Base-by-base conservation (phyloP, 2,113 vertebrate species). In the Scomber japonicus region DNA sequence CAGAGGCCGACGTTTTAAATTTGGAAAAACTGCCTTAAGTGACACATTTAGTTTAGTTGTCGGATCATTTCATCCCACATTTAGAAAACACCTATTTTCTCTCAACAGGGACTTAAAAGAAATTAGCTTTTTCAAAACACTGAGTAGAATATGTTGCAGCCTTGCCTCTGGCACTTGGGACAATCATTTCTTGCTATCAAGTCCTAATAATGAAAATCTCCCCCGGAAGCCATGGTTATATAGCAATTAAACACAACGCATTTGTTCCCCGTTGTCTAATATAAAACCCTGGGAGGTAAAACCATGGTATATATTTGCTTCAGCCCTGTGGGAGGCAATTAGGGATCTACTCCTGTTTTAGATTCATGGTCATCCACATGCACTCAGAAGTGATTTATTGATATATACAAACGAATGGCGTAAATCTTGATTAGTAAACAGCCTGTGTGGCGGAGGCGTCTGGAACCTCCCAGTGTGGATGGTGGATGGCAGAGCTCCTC, bases 341-440 rank as follows among this genome's bases (percentile, higher is more conserved):
- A 88, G 65, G 80, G 71, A 75, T 54, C 60, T 55, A 79, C 51
- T 81, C 54, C 46, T 78, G 69, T 54, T 90, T 80, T 63, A 75
- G 55, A 88, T 86, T 86, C 86, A 85, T 78, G 73, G 86, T 83
- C 88, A 85, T 77, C 76, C 84, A 57, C 60, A 66, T 63, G 46
- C 66, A 78, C 76, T 80, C 78, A 55, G 62, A 11, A 30, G 68
- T 85, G 78, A 90, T 88, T 84, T 87, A 87, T 84, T 70, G 77
- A 78, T 70, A 71, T 74, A 53, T 60, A 63, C 70, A 84, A 79
- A 79, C 57, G 50, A 82, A 83, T 13, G n/a, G 64, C 14, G 78
- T 75, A 78, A 86, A 85, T 84, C 80, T 71, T 78, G 67, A 86
- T 88, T 75, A 86, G 90, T 86, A 83, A 82, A 79, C 81, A 81